Evolutionary conservation across 2,888 invertebrate genomes (phyloP).

Genomic region (Melanotus villosus): DNA sequence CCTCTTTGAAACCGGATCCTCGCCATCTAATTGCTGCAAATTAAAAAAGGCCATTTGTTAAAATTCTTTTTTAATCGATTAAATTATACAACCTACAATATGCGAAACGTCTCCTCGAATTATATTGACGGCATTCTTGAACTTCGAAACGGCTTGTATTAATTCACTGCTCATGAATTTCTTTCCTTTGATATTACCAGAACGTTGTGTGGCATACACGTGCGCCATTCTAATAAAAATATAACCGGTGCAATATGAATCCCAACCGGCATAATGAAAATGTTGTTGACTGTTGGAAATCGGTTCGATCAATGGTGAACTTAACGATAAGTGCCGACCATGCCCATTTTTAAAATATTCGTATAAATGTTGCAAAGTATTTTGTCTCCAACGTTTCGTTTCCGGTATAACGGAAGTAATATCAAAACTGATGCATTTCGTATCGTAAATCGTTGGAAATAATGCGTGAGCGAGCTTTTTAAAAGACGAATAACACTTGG

Average conservation of each 20-base stretch:
- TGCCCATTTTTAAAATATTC: conserved; percentile 72
- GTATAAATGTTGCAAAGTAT: conserved; percentile 73
- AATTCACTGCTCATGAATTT: conserved; percentile 71
- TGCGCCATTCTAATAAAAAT: conserved; percentile 79
- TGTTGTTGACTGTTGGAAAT: conserved; percentile 53
- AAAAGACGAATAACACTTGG: conserved; percentile 75
- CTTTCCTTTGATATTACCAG: conserved; percentile 66
- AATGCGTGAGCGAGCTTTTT: conserved; percentile 74
- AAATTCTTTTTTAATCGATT: conserved; percentile 22
- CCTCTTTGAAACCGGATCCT: conserved; percentile 69
- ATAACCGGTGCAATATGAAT: conserved; percentile 83
- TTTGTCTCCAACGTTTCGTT: conserved; percentile 71
- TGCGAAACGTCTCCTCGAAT: conserved; percentile 72
- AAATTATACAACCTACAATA: conserved; percentile 70
- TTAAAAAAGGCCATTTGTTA: too few relatives aligned
- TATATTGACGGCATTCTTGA: conserved; percentile 74
- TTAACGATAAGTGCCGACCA: conserved; percentile 61
- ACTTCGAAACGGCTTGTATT: conserved; percentile 68
- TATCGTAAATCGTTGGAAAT: conserved; percentile 82
- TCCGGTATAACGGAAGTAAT: conserved; percentile 64
- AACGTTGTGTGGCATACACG: conserved; percentile 68
- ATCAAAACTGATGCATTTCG: conserved; percentile 78
- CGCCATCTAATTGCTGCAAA: conserved; percentile 69
- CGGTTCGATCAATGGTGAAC: conserved; percentile 65
- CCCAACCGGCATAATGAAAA: conserved; percentile 88